A percentile compares a stretch with the other conserved stretches of the same genome.
Conservation (phyloP, 2,888 invertebrate species). For the Pammene fasciana region DNA sequence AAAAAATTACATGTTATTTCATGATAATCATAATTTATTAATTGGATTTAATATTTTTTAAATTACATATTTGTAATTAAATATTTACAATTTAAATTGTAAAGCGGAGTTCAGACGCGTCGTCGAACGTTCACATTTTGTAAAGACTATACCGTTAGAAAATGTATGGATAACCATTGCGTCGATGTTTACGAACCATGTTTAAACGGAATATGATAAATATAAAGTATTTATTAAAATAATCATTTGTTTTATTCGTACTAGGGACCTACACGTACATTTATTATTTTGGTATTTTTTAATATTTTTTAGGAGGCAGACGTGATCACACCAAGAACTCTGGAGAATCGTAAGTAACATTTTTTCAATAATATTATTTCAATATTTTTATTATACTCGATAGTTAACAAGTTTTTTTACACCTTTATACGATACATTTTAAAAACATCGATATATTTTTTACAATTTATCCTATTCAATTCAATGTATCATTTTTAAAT, state of each 20-base stretch:
- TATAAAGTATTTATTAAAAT: constrained; percentile 80
- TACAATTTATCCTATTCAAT: no score
- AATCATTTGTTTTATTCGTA: constrained; percentile 59
- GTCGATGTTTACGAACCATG: constrained; percentile 49
- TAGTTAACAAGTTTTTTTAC: no score
- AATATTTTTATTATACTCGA: no score
- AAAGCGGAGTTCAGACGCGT: constrained; percentile 23
- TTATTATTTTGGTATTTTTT: constrained; percentile 42
- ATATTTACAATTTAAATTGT: background rate
- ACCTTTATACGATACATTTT: no score
- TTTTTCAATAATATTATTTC: background rate
- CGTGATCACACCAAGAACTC: constrained; percentile 72
- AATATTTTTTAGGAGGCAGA: constrained; percentile 54
- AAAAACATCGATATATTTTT: no score
- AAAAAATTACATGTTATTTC: no score
- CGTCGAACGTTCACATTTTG: constrained; percentile 28
- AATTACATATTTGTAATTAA: background rate
- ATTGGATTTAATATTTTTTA: background rate
- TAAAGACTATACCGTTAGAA: constrained; percentile 42
- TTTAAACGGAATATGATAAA: constrained; percentile 51
- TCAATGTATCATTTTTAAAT: no score
- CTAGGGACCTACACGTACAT: no score
- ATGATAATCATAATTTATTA: no score
- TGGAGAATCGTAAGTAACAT: constrained; percentile 76
- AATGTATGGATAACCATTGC: constrained; percentile 40